These are phyloP conservation scores for Poeciliopsis retropinna DNA, from an alignment of 2,113 vertebrate genomes.

Conservation along the genomic window DNA sequence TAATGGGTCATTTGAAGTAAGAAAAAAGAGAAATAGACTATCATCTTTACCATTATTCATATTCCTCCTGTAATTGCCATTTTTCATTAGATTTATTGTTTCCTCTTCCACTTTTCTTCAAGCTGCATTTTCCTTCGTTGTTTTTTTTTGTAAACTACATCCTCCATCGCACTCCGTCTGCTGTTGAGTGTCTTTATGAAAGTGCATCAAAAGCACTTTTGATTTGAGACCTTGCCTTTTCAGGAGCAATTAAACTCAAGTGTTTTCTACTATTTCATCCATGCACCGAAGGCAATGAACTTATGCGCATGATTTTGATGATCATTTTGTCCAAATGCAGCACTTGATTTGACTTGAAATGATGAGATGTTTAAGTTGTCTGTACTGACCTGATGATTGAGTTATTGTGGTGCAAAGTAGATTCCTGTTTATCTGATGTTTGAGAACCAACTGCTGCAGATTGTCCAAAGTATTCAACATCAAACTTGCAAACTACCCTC, in stretches of 20 bases:
- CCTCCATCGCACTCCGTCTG: slow-evolving; percentile 24
- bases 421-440: slow-evolving; percentile 2
- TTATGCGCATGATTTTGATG: slow-evolving; percentile 37
- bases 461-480: slow-evolving; percentile 18
- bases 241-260: slow-evolving; percentile 66
- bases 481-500: slow-evolving; percentile 25
- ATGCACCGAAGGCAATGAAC: slow-evolving; percentile 35
- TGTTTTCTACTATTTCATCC: slow-evolving; percentile 56
- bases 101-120: slow-evolving; percentile 26
- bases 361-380: slow-evolving; percentile 10
- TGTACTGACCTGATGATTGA: slow-evolving; percentile 7
- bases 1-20: slow-evolving; percentile 9
- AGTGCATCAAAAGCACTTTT: slow-evolving; percentile 42
- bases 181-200: slow-evolving; percentile 55
- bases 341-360: slow-evolving; percentile 28
- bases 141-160: slow-evolving; percentile 15
- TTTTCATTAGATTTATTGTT: slow-evolving; percentile 33
- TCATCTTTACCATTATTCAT: slow-evolving; percentile 19
- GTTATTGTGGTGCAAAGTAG: slow-evolving; percentile 23
- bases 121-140: background rate
- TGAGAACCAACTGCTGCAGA: background rate
- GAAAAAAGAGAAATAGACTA: slow-evolving; percentile 22
- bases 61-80: slow-evolving; percentile 24
- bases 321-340: slow-evolving; percentile 37
- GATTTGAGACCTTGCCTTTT: slow-evolving; percentile 52